phyloP scores from a whole-genome alignment of 2,797 vertebrate genomes.

The Sebastes goodei region DNA sequence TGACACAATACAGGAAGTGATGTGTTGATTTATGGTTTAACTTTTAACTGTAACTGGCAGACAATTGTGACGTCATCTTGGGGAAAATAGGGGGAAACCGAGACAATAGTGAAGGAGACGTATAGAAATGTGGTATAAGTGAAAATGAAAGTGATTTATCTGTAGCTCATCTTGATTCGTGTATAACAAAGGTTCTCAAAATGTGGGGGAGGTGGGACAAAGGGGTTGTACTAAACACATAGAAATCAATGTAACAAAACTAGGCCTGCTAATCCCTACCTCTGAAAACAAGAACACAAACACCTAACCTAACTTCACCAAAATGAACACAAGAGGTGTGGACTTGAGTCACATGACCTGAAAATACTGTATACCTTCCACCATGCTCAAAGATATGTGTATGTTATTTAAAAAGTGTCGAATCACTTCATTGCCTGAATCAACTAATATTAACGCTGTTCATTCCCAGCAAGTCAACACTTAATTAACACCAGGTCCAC shows the following conservation, averaged over 20 bases:
- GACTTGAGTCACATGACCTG: not conserved
- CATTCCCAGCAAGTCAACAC: no score
- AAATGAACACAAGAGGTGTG: not conserved
- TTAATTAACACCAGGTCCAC: no score
- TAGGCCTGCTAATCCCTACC: not conserved
- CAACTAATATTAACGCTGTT: no score
- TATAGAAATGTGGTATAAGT: not conserved
- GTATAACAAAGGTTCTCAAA: not conserved
- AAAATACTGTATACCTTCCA: no score
- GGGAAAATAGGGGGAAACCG: not conserved
- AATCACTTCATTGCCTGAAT: no score
- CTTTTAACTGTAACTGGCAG: constrained; percentile 59
- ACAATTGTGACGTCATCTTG: not conserved
- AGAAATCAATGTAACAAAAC: not conserved
- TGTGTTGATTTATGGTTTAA: constrained; percentile 64
- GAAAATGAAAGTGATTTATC: not conserved
- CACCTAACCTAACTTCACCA: not conserved
- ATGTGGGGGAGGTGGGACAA: not conserved
- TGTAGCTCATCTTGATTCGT: not conserved
- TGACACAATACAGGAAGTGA: constrained; percentile 64
- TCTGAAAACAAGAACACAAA: not conserved
- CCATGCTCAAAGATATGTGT: no score
- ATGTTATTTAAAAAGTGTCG: no score
- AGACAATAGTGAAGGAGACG: not conserved
- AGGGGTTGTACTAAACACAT: not conserved